Conservation (phyloP, 2,888 invertebrate species). For the Andrena praecox region DNA sequence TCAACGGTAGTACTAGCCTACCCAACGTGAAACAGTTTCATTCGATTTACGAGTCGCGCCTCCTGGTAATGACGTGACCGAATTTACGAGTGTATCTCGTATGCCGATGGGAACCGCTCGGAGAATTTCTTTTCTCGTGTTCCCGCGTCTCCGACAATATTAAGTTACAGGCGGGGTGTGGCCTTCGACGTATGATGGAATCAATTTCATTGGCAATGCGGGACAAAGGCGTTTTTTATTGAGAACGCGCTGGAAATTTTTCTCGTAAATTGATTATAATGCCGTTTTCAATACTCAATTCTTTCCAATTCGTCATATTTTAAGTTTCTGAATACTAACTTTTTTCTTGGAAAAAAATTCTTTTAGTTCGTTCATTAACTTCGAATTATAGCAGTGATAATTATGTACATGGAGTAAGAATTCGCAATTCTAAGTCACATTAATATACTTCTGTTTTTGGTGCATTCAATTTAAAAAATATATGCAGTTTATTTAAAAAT, state of each 20-base stretch:
- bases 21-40: constrained; percentile 51
- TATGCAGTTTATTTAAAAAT: no score
- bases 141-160: constrained; percentile 5
- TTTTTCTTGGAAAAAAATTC: no score
- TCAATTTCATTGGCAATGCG: constrained; percentile 17
- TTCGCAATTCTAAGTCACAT: no score
- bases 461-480: no score
- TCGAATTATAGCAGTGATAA: no score
- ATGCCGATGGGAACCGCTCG: constrained; percentile 15
- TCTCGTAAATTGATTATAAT: background rate
- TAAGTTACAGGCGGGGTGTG: constrained; percentile 24
- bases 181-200: background rate
- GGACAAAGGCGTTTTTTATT: background rate
- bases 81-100: constrained; percentile 50
- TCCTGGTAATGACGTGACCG: constrained; percentile 57
- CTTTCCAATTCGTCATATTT: background rate
- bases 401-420: no score
- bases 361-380: no score
- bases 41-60: constrained; percentile 56
- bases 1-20: background rate
- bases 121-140: constrained; percentile 12
- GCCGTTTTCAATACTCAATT: background rate
- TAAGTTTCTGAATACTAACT: no score
- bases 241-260: background rate
- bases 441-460: no score